Evolutionary conservation across 23 tunicate species (phyloP).

Genomic region (Halocynthia roretzi): DNA sequence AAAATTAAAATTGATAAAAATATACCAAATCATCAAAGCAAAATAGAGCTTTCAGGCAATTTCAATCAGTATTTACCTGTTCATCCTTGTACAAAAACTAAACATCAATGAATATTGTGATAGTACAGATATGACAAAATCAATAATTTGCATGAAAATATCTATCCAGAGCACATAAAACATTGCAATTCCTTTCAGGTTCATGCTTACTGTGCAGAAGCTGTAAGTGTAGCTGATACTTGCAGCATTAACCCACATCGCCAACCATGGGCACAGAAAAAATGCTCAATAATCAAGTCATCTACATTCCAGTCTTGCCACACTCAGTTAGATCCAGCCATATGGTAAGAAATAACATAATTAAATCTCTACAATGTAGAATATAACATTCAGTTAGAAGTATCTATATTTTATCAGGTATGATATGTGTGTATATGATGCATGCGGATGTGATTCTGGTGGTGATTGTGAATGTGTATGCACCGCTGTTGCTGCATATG

Average conservation of each 20-base stretch:
- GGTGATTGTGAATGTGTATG: conserved; percentile 42
- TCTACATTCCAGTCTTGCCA: conserved; percentile 15
- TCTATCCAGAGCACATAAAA: too few relatives aligned
- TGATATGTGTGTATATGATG: conserved; percentile 26
- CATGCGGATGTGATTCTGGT: conserved; percentile 34
- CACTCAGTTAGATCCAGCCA: not conserved
- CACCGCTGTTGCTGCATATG: conserved; percentile 35
- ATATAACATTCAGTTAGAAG: not conserved
- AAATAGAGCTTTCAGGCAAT: too few relatives aligned
- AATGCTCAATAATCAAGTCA: conserved; percentile 25
- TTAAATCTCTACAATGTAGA: not conserved
- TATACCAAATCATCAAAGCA: too few relatives aligned
- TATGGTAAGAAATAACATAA: conserved; percentile 5
- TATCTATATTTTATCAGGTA: conserved; percentile 5
- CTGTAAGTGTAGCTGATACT: conserved; percentile 3
- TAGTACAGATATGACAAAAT: too few relatives aligned
- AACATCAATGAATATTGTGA: too few relatives aligned
- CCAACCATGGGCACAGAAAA: conserved; percentile 11
- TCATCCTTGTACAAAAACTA: too few relatives aligned
- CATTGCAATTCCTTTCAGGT: conserved; percentile 3
- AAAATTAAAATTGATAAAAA: too few relatives aligned
- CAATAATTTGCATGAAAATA: too few relatives aligned
- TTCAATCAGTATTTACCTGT: too few relatives aligned
- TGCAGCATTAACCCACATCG: conserved; percentile 14
- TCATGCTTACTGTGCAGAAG: conserved; percentile 21